Base-by-base conservation (phyloP, 2,797 vertebrate genomes). In the Chelon labrosus region DNA sequence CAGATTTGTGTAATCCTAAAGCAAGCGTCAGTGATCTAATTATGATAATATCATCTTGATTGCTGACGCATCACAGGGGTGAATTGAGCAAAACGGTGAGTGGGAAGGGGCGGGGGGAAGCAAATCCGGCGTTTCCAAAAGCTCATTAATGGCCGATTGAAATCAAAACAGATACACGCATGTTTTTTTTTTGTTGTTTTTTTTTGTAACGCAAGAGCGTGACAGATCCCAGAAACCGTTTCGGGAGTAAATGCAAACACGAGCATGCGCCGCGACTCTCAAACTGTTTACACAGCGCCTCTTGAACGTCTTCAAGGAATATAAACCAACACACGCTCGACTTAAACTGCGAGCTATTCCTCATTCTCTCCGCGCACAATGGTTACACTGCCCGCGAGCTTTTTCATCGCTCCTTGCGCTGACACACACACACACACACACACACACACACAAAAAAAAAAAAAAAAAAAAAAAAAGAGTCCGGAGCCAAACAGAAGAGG, bases 41-140 rank as follows among this genome's bases (percentile, higher is more conserved):
- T 94, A 93, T 91, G 92, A 94, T 93, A 85, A 91, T 90, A 90
- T 92, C 83, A 57, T 70, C 81, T 84, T 92, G 88, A 94, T 93
- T 91, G 86, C 84, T 76, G 92, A 91, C 91, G 91, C 84, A 73
- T 92, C 88, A 82, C 69, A 78, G 41, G 75, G 70, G 46, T 75
- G 80, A 78, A 73, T 38, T 49, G 71, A 67, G 56, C 37, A 60
- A 78, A 31, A 31, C 31, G 31, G 2, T 7, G 31, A 31, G 31
- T 5, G 22, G 22, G 22, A 22, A n/a, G n/a, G n/a, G n/a, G 27
- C 27, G 59, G 41, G 62, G 57, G 60, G 54, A 59, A 65, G 47
- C 38, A 44, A 65, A 47, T 63, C 65, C 22, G 41, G 42, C 42
- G 31, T 46, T 41, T 76, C 76, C 82, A 68, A 87, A 88, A 81